These are phyloP conservation scores for Agrotis puta DNA, from an alignment of 2,888 invertebrate genomes.

Conservation along the genomic window DNA sequence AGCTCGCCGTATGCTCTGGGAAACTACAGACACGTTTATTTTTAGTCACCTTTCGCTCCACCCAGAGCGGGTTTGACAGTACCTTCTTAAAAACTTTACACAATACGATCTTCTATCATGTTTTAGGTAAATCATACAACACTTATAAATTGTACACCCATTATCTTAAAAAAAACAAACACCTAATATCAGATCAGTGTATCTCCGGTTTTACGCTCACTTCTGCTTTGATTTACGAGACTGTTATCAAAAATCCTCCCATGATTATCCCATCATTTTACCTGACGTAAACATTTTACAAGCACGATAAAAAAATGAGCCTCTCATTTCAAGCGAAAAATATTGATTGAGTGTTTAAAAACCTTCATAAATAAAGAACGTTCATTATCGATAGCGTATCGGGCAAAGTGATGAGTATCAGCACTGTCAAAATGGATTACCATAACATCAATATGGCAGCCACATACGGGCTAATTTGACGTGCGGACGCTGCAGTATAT, in stretches of 20 bases:
- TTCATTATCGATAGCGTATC: constrained; percentile 30
- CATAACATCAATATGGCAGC: constrained; percentile 52
- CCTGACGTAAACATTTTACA: neutral
- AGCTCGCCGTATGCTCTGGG: no score
- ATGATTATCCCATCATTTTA: neutral
- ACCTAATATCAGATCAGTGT: neutral
- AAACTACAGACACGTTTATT: no score
- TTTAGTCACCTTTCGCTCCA: no score
- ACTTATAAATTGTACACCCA: neutral
- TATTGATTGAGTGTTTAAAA: constrained; percentile 10
- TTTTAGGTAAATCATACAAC: neutral
- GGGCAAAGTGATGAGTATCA: constrained; percentile 38
- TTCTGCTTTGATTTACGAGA: neutral
- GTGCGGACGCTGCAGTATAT: constrained; percentile 27
- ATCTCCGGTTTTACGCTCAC: neutral
- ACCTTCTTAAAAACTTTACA: no score
- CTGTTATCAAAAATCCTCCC: neutral
- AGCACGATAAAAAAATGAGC: constrained; percentile 10
- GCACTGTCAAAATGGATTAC: constrained; percentile 44
- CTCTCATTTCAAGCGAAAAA: constrained; percentile 10
- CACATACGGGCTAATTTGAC: constrained; percentile 34
- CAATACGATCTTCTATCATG: no score
- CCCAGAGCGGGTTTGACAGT: no score
- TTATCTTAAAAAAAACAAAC: no score
- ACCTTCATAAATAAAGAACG: constrained; percentile 26